Base-by-base conservation (phyloP, 1,140 invertebrate species). In the Andricus grossulariae region DNA sequence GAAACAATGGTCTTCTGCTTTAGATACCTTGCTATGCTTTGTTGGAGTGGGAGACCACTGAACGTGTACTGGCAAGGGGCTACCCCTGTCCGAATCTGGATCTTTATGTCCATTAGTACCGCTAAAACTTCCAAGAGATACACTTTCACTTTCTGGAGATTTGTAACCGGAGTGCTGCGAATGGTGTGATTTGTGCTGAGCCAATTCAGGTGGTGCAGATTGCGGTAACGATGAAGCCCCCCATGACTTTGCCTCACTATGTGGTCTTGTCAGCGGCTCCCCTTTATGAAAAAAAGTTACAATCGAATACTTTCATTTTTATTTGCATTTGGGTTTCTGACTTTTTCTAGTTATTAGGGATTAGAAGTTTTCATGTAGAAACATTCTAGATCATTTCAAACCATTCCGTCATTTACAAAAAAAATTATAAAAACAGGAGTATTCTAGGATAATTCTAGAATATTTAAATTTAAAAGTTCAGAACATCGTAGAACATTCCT, bases 221-320 rank as follows among this genome's bases (percentile, higher is more conserved):
- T 94, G 93, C 74, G 94, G 93, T 81, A 93, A 89, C 80, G 94
- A 93, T 60, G 93, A 92, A 75, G 93, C 93, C 78, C 93, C 94
- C 91, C 94, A 94, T 72, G 93, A 94, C 85, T 94, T 95, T 54
- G 94, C 93, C 91, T 95, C 94, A 86, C 94, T 95, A 86, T 95
- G 94, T 74, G 94, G 94, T 89, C 94, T 92, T 80, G 92, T 93
- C 52, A 93, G 90, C 49, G 88, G 89, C 75, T 91, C 90, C 76
- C 85, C 84, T 88, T 32, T 15, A 71, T 21, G 16, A 39, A 71
- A 72, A 57, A 79, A 15, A 55, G 12, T 54, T 54, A n/a, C 4
- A 54, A 54, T 54, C 12, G 10, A 19, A 55, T 55, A 55, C 11
- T 45, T 45, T 45, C 10, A 11, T 45, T 45, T 45, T 45, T 45